Percentiles rank a stretch among this genome's conserved stretches.
Evolutionary conservation across 2,113 vertebrate species (phyloP).

Genomic region (Ailurus styani): DNA sequence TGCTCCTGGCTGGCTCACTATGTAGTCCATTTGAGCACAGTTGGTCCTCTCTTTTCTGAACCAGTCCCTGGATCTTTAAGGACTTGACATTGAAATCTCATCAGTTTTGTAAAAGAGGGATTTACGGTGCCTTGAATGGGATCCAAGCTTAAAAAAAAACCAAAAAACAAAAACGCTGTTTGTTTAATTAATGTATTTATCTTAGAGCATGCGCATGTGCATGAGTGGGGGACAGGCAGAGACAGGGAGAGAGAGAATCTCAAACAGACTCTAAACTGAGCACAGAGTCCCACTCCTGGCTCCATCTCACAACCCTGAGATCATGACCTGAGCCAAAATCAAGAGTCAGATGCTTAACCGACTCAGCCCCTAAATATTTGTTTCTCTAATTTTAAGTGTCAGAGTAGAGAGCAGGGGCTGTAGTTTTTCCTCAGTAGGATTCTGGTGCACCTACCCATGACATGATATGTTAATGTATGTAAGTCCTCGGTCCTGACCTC

Average conservation of each 20-base stretch:
- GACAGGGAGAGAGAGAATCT: not conserved
- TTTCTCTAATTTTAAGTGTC: not conserved
- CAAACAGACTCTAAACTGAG: not conserved
- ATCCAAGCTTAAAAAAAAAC: not conserved
- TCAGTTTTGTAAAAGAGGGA: not conserved
- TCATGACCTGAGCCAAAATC: not conserved
- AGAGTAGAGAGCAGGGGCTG: not conserved
- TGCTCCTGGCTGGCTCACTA: not conserved
- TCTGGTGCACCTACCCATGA: not conserved
- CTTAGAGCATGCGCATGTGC: not conserved
- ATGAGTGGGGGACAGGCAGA: not conserved
- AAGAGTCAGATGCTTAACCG: no score
- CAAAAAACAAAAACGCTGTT: not conserved
- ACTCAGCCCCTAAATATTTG: not conserved
- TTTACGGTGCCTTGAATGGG: not conserved
- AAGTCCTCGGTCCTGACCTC: not conserved
- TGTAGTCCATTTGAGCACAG: not conserved
- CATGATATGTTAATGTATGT: not conserved
- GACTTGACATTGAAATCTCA: not conserved
- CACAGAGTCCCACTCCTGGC: not conserved
- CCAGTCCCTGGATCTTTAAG: not conserved
- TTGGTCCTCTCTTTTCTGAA: not conserved
- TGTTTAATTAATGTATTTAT: not conserved
- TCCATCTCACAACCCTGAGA: not conserved
- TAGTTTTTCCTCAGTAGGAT: not conserved